Conservation (phyloP, 2,113 vertebrate species). For the Scalopus aquaticus region DNA sequence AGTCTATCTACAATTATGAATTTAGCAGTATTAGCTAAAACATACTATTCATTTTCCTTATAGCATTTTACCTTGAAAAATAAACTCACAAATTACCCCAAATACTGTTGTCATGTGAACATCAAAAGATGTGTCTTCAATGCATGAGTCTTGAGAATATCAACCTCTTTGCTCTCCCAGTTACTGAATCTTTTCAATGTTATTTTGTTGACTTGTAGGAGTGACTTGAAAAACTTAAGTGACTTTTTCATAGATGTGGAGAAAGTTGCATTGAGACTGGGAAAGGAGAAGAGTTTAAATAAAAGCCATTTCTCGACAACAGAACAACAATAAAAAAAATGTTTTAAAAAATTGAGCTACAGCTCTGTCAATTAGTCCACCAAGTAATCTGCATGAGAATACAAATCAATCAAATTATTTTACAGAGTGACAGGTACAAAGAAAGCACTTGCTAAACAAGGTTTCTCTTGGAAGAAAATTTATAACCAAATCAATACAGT, state of each 20-base stretch:
- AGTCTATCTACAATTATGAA: background rate
- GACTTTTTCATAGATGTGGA: background rate
- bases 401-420: background rate
- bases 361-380: background rate
- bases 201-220: slow-evolving; percentile 10
- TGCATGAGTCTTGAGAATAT: background rate
- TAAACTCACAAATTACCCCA: background rate
- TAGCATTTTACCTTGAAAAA: slow-evolving; percentile 44
- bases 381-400: background rate
- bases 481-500: background rate
- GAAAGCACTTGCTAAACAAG: background rate
- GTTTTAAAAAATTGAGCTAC: background rate
- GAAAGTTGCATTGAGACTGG: background rate
- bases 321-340: background rate
- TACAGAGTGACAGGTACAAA: background rate
- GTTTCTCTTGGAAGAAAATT: slow-evolving; percentile 31
- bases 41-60: background rate
- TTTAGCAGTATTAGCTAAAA: background rate
- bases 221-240: background rate
- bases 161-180: background rate
- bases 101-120: background rate
- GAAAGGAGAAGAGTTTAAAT: background rate
- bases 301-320: background rate
- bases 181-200: background rate
- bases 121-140: background rate